phyloP scores from a whole-genome alignment of 1,140 invertebrate species.

The Asbolus verrucosus region DNA sequence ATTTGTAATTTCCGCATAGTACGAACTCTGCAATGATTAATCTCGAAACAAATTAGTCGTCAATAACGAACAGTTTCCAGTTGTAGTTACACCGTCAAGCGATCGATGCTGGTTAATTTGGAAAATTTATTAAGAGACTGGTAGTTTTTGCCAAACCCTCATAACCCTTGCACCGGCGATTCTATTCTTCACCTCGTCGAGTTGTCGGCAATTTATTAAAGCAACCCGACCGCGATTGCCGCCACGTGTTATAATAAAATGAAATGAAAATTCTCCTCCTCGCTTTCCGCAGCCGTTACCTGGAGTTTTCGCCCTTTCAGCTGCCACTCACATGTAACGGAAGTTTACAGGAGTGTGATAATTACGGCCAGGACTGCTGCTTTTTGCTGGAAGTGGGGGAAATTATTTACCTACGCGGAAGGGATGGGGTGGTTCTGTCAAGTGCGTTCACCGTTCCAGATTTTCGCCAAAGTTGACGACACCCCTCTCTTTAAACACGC shows the following conservation, averaged over 20 bases:
- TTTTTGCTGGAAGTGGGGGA: too few relatives aligned
- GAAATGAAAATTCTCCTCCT: conserved; percentile 19
- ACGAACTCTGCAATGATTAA: conserved; percentile 8
- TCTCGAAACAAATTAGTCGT: neutral
- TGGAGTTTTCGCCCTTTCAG: neutral
- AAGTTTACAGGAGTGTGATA: too few relatives aligned
- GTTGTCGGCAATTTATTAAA: conserved; percentile 26
- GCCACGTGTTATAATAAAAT: conserved; percentile 12
- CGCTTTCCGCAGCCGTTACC: neutral
- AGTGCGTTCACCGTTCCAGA: too few relatives aligned
- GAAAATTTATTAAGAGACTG: neutral
- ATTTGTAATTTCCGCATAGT: conserved; percentile 22
- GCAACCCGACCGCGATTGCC: neutral
- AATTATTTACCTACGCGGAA: too few relatives aligned
- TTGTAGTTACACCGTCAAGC: too few relatives aligned
- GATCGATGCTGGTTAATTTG: too few relatives aligned
- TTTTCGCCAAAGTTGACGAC: too few relatives aligned
- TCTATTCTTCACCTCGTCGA: neutral
- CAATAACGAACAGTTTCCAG: conserved; percentile 2
- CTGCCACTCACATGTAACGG: too few relatives aligned
- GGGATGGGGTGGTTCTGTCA: too few relatives aligned
- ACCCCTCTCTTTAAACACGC: too few relatives aligned
- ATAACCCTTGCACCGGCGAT: neutral
- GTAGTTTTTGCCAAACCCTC: neutral
- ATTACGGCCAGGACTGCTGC: too few relatives aligned